Conservation (phyloP, 1,140 invertebrate species). For the Grapholita molesta region DNA sequence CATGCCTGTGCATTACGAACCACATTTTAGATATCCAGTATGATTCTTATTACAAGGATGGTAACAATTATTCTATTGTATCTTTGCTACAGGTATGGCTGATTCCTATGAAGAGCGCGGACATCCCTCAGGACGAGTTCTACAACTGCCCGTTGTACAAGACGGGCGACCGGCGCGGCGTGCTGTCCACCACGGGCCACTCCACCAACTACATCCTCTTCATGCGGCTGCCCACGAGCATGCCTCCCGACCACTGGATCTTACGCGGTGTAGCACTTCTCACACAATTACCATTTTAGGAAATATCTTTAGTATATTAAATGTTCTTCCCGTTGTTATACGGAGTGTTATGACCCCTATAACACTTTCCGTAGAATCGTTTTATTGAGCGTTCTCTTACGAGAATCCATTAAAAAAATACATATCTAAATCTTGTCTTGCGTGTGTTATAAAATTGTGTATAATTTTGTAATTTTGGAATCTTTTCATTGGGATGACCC, state of each 20-base stretch:
- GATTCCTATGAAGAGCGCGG: constrained; percentile 84
- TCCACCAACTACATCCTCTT: constrained; percentile 95
- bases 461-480: too few species aligned
- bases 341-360: too few species aligned
- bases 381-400: too few species aligned
- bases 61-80: not conserved
- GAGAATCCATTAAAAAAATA: too few species aligned
- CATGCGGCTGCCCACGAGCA: constrained; percentile 84
- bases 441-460: too few species aligned
- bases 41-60: too few species aligned
- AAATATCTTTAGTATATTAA: not conserved
- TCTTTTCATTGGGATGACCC: too few species aligned
- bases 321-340: not conserved
- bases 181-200: constrained; percentile 93
- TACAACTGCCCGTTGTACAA: constrained; percentile 94
- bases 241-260: constrained; percentile 90
- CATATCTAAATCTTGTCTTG: too few species aligned
- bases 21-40: too few species aligned
- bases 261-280: constrained; percentile 91
- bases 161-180: constrained; percentile 90
- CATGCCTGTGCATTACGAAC: too few species aligned
- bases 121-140: constrained; percentile 80
- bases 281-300: constrained; percentile 83
- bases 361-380: too few species aligned
- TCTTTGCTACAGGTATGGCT: constrained; percentile 84